phyloP scores from a whole-genome alignment of 1,140 invertebrate species.

The Fopius arisanus region DNA sequence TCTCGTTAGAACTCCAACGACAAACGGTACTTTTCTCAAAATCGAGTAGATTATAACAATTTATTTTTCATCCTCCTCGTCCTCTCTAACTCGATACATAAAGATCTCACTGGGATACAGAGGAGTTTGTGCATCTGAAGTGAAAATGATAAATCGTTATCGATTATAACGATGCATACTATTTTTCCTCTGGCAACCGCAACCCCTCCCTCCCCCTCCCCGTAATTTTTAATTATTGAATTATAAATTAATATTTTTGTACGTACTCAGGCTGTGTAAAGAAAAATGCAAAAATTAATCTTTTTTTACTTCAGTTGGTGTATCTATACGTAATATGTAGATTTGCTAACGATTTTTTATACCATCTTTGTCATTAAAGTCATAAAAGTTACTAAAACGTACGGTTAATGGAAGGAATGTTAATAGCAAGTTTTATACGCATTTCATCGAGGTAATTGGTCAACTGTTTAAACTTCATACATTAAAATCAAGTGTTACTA shows the following conservation, averaged over 20 bases:
- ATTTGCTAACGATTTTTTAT: background rate
- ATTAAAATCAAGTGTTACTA: background rate
- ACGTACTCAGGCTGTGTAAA: slow-evolving; percentile 27
- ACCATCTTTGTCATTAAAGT: slow-evolving; percentile 13
- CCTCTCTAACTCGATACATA: background rate
- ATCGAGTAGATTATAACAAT: slow-evolving; percentile 53
- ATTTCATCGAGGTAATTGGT: background rate
- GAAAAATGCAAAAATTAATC: slow-evolving; percentile 8
- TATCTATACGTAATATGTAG: background rate
- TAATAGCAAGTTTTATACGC: background rate
- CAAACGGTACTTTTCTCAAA: slow-evolving; percentile 51
- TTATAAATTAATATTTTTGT: slow-evolving; percentile 14
- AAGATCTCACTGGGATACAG: background rate
- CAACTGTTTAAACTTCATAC: background rate
- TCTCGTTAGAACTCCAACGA: slow-evolving; percentile 46
- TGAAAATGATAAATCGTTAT: background rate
- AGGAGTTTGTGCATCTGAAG: background rate
- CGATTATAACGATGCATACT: background rate
- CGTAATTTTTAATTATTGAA: slow-evolving; percentile 4
- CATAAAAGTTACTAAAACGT: background rate
- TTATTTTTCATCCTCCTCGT: slow-evolving; percentile 1
- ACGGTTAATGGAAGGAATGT: background rate
- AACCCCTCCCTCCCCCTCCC: background rate
- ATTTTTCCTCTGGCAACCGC: background rate
- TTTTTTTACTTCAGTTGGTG: background rate